A percentile compares a stretch with the other conserved stretches of the same genome.
Evolutionary conservation across 2,888 invertebrate species (phyloP).

Genomic region (Notodonta ziczac): DNA sequence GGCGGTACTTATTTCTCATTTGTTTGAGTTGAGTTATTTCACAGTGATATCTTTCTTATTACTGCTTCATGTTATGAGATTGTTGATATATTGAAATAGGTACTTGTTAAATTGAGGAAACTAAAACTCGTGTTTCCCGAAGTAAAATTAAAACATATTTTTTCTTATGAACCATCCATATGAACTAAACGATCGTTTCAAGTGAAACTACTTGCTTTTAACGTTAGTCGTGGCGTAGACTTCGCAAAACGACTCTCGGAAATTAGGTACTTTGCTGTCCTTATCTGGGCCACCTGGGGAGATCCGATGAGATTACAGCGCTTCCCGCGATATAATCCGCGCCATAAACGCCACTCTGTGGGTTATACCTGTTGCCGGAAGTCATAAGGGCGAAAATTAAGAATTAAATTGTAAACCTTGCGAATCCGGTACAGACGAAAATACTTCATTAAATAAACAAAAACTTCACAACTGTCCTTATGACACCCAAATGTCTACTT

Average conservation of each 20-base stretch:
- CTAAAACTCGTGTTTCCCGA: not conserved
- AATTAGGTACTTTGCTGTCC: constrained; percentile 44
- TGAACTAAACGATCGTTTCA: not conserved
- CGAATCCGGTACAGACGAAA: too few species aligned
- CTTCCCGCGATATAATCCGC: not conserved
- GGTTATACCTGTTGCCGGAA: not conserved
- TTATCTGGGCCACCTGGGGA: constrained; percentile 27
- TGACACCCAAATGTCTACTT: not conserved
- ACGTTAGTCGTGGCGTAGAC: not conserved
- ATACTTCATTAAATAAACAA: too few species aligned
- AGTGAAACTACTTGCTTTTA: not conserved
- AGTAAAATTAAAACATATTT: not conserved
- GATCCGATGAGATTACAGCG: constrained; percentile 5
- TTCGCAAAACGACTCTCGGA: constrained; percentile 35
- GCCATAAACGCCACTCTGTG: not conserved
- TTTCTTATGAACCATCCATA: not conserved
- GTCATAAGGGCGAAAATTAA: not conserved
- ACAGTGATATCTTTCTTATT: constrained; percentile 20
- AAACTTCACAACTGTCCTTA: not conserved
- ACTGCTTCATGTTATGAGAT: constrained; percentile 8
- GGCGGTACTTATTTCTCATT: constrained; percentile 40
- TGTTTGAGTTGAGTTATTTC: constrained; percentile 35
- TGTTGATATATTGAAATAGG: not conserved
- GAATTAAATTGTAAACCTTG: not conserved
- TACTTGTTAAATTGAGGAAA: not conserved